Conservation (phyloP, 2,888 invertebrate species). For the Erebia epiphron region DNA sequence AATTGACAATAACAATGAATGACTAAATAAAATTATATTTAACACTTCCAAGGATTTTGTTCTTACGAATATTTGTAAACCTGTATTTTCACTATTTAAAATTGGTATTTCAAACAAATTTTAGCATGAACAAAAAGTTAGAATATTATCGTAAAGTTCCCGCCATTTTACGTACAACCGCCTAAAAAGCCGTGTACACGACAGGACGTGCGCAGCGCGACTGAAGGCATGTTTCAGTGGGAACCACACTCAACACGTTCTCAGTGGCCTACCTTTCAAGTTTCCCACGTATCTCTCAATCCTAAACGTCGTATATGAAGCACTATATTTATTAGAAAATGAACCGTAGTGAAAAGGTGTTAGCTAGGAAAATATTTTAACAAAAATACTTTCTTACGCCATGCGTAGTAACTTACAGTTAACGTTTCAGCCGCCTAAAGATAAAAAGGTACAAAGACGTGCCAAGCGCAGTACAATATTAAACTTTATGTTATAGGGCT, state of each 20-base stretch:
- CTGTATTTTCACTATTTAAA: conserved; percentile 4
- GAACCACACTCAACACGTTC: conserved; percentile 64
- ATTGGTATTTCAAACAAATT: not conserved
- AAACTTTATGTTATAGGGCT: conserved; percentile 35
- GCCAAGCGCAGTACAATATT: conserved; percentile 37
- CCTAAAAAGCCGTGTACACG: conserved; percentile 59
- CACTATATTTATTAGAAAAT: conserved; percentile 22
- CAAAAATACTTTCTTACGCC: conserved; percentile 29
- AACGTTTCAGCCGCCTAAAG: conserved; percentile 28
- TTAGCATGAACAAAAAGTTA: conserved; percentile 53
- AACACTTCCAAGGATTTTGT: not conserved
- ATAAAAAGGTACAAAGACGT: conserved; percentile 31
- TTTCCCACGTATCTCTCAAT: conserved; percentile 53
- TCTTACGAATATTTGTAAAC: not conserved
- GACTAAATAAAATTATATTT: not conserved
- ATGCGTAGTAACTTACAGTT: conserved; percentile 25
- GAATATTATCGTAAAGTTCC: conserved; percentile 73
- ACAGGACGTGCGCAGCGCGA: conserved; percentile 72
- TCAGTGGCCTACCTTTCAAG: conserved; percentile 75
- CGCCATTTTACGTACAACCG: conserved; percentile 59
- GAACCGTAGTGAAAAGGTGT: not conserved
- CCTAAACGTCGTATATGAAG: conserved; percentile 47
- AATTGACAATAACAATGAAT: not conserved
- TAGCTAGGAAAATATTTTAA: conserved; percentile 41
- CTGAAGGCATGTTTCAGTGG: conserved; percentile 69